phyloP scores from a whole-genome alignment of 2,888 invertebrate species.

The Automeris io region DNA sequence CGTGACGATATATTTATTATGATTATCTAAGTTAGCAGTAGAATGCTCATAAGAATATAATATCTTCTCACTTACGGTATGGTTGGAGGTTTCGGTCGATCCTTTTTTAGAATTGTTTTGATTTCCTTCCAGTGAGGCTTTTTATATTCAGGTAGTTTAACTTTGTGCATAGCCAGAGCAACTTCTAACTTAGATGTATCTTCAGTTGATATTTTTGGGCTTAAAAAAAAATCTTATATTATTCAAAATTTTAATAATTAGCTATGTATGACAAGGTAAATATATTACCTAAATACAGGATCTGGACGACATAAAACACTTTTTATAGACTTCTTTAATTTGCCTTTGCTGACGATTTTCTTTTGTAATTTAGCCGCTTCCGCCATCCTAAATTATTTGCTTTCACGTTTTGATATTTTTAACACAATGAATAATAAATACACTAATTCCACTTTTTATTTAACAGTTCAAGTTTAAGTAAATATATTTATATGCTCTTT shows the following conservation, averaged over 20 bases:
- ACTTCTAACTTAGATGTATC: slow-evolving; percentile 20
- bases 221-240: not conserved
- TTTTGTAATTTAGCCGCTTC: slow-evolving; percentile 47
- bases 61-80: slow-evolving; percentile 39
- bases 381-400: no score
- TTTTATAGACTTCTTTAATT: slow-evolving; percentile 63
- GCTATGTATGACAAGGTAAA: no score
- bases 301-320: slow-evolving; percentile 64
- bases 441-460: no score
- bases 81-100: slow-evolving; percentile 50
- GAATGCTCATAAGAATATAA: no score
- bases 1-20: no score
- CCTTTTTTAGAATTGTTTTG: slow-evolving; percentile 50
- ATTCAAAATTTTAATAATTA: not conserved
- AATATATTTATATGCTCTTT: no score
- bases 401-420: no score
- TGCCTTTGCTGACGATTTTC: slow-evolving; percentile 53
- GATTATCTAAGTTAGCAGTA: no score
- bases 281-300: slow-evolving; percentile 54
- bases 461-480: no score
- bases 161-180: slow-evolving; percentile 34
- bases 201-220: slow-evolving; percentile 3
- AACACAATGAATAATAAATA: no score
- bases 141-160: slow-evolving; percentile 44
- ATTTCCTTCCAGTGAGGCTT: slow-evolving; percentile 59